phyloP scores from a whole-genome alignment of 1,140 invertebrate genomes.

The Luehdorfia chinensis region DNA sequence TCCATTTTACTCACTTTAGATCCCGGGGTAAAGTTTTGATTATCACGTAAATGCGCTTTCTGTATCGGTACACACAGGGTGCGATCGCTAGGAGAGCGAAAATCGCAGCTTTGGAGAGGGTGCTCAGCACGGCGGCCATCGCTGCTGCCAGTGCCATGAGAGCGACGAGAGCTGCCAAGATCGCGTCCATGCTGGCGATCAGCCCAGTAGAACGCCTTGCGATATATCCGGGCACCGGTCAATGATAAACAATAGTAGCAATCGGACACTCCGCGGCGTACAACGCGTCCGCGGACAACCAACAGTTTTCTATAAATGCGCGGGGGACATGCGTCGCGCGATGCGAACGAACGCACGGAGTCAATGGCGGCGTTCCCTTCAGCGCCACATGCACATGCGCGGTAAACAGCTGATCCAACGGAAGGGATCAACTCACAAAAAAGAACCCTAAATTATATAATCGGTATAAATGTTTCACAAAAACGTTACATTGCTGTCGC shows the following conservation, averaged over 20 bases:
- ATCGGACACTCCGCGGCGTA: constrained; percentile 29
- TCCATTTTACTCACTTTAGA: constrained; percentile 79
- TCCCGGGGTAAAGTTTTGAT: constrained; percentile 78
- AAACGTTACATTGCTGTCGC: constrained; percentile 19
- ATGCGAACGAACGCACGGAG: constrained; percentile 25
- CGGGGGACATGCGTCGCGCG: constrained; percentile 42
- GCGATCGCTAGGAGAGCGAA: constrained; percentile 75
- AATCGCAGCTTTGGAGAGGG: constrained; percentile 77
- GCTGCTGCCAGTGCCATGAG: constrained; percentile 77
- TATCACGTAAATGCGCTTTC: constrained; percentile 78
- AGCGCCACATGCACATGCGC: constrained; percentile 64
- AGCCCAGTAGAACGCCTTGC: constrained; percentile 54
- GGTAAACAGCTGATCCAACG: constrained; percentile 62
- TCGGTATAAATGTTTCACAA: constrained; percentile 13
- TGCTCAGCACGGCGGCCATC: constrained; percentile 75
- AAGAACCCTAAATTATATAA: constrained; percentile 24
- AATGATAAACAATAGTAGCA: constrained; percentile 36
- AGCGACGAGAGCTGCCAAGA: constrained; percentile 76
- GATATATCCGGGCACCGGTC: constrained; percentile 38
- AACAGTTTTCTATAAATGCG: constrained; percentile 48
- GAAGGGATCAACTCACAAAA: constrained; percentile 40
- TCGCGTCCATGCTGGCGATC: constrained; percentile 71
- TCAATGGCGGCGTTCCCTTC: constrained; percentile 47
- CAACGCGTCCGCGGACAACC: constrained; percentile 38
- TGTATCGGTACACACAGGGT: constrained; percentile 77